Base-by-base conservation (phyloP, 2,113 vertebrate species). In the Genyomyrus donnyi region DNA sequence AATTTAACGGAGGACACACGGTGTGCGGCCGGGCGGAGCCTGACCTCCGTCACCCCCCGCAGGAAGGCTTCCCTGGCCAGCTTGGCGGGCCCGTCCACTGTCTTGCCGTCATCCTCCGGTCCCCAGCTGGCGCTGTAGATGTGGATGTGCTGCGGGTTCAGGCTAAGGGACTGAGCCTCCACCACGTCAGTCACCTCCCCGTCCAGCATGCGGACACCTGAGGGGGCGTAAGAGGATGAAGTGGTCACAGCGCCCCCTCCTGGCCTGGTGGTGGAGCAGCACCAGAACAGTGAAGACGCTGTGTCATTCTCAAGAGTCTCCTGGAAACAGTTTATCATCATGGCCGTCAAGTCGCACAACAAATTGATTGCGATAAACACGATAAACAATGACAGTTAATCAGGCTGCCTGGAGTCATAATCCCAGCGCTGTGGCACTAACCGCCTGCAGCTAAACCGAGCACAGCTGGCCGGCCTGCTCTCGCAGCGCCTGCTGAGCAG, bases 171-270 rank as follows among this genome's bases (percentile, higher is more conserved):
- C 92, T 97, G 97, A 6, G 98, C 98, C 93, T 99, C 98, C 90
- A 99, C 98, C 0, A 98, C 96, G 17, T 99, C 98, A 0, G 98
- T 99, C 94, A 99, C 98, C 93, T 99, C 98, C 27, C 98, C 98
- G 7, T 99, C 98, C 95, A 99, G 93, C 98, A 99, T 99, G 83
- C 98, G 98, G 92, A 99, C 98, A 74, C 98, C 98, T 99, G 93
- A 88, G 19, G 91, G 5, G 19, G 83, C 50, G n/a, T 39, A 50
- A 24, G 39, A 91, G 88, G 13, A 17, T 58, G 89, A 45, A 89
- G 1, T 46, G 27, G 70, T 80, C 42, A 1, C 19, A n/a, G 49
- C n/a, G 1, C 74, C 74, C 74, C 74, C n/a, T 74, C 27, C 31
- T 80, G 31, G 17, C 70, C 70, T 17, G 70, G 3, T 31, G 62